Evolutionary conservation across 2,797 vertebrate genomes (phyloP), one percentile per base, ranked within the genome.

Genomic region (Propithecus perrieri): DNA sequence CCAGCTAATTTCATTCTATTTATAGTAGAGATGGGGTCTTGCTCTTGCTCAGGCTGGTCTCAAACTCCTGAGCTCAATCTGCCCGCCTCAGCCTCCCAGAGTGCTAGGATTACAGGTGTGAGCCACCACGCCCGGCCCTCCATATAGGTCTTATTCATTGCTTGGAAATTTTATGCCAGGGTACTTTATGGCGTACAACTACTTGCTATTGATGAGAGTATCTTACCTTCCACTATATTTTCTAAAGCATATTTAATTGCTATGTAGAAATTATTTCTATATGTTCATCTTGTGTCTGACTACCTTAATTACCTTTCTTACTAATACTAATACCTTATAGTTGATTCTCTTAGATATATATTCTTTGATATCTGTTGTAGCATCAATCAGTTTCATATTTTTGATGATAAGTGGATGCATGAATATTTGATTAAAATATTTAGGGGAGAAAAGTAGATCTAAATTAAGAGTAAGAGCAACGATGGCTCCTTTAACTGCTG

Each of bases 391-490:
- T 55, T 81, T 83, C n/a, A 50, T 72, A 79, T 84, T 92, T 97
- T 79, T 88, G 41, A 69, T 43, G 38, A 75, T 43, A 76, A 48
- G 41, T 79, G 11, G 41, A 88, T 81, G 50, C 15, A 53, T 50
- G 1, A 80, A 74, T 41, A 94, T 38, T 94, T 95, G 46, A 80
- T 69, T 89, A 67, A 57, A 85, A 30, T 91, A 76, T 75, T 67
- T n/a, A 11, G 3, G 4, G 57, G 76, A 87, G 79, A 67, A 30
- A 92, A 81, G n/a, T 43, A 48, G 46, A 71, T 63, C 13, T 80
- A 71, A 35, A 33, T 63, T 53, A 85, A 81, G n/a, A 81, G n/a
- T 53, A 88, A 81, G 38, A 81, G n/a, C 14, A 50, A 53, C 30
- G 48, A 48, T 86, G 89, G 53, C 5, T 90, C 18, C 24, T 7